Percentiles rank a stretch among this genome's conserved stretches.
Conservation (phyloP, 2,113 vertebrate species). For the Laticauda colubrina region DNA sequence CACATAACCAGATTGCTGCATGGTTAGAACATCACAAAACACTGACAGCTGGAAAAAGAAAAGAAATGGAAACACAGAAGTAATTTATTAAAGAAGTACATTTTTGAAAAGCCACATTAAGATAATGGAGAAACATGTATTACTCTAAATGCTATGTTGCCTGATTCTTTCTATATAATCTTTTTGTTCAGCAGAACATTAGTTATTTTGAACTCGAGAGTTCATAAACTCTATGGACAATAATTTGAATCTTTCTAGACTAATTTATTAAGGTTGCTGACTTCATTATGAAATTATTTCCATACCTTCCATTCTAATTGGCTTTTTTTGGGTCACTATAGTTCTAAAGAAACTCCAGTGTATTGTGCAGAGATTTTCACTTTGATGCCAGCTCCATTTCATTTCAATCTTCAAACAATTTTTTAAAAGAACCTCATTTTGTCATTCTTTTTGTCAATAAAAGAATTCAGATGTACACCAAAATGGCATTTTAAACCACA, state of each 20-base stretch:
- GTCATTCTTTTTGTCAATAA: not conserved
- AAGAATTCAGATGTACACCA: not conserved
- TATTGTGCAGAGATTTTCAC: not conserved
- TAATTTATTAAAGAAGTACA: not conserved
- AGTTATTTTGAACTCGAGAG: not conserved
- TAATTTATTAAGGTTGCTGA: not conserved
- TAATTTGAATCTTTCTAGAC: not conserved
- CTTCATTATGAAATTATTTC: not conserved
- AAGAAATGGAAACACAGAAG: conserved; percentile 1
- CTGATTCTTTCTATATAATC: not conserved
- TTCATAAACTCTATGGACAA: not conserved
- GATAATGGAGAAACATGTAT: not conserved
- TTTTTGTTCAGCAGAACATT: not conserved
- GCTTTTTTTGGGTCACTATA: not conserved
- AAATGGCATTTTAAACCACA: not conserved
- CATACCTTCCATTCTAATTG: not conserved
- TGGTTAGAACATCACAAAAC: conserved; percentile 98
- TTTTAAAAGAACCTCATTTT: not conserved
- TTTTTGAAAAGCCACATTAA: not conserved
- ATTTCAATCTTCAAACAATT: not conserved
- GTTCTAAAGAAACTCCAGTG: not conserved
- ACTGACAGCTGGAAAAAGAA: conserved; percentile 79
- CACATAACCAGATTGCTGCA: conserved; percentile 94
- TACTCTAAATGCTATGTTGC: not conserved
- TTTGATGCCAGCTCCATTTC: not conserved